phyloP scores from a whole-genome alignment of 2,113 vertebrate species.

The Himantopus leucocephalus region DNA sequence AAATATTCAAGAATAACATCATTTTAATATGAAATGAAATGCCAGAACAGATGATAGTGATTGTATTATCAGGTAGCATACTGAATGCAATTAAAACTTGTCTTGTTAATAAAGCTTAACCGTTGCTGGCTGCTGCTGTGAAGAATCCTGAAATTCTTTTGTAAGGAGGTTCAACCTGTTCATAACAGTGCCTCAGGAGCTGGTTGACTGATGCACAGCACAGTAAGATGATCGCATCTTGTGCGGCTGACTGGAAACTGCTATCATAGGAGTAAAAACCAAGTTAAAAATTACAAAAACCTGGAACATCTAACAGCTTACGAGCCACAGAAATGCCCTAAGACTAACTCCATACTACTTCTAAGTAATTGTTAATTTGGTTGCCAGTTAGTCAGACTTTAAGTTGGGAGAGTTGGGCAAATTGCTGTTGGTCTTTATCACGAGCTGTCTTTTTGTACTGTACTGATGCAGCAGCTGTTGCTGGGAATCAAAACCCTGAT shows the following conservation, averaged over 20 bases:
- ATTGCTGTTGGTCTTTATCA: neutral
- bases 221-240: neutral
- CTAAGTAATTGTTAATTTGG: neutral
- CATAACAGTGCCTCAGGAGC: neutral
- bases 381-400: neutral
- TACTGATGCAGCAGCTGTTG: neutral
- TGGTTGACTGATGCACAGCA: neutral
- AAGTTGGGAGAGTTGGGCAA: neutral
- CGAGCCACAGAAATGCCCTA: neutral
- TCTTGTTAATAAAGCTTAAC: neutral
- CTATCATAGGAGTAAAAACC: neutral
- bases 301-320: neutral
- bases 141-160: neutral
- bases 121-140: neutral
- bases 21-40: conserved; percentile 9
- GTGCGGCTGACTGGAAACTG: neutral
- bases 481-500: neutral
- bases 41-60: neutral
- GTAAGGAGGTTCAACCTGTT: neutral
- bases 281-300: conserved; percentile 7
- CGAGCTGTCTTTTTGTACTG: neutral
- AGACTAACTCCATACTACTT: neutral
- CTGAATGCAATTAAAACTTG: conserved; percentile 10
- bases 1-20: neutral
- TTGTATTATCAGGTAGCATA: neutral